These are phyloP conservation scores for Suricata suricatta DNA, from an alignment of 2,113 vertebrate species.

Conservation along the genomic window DNA sequence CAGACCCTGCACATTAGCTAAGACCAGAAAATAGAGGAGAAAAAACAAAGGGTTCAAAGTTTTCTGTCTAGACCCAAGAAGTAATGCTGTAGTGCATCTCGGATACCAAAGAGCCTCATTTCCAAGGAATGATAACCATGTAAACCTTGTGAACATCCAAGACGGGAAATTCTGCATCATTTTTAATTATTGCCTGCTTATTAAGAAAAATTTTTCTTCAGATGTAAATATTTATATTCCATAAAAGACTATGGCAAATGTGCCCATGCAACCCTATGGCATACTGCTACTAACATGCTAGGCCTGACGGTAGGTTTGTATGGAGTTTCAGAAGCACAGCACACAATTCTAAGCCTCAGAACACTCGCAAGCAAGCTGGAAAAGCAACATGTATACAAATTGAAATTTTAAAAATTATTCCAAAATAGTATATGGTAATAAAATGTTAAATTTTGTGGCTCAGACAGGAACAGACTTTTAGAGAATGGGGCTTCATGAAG, in stretches of 20 bases:
- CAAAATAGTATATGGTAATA: background rate
- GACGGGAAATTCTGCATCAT: background rate
- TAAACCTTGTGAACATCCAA: background rate
- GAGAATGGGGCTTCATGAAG: background rate
- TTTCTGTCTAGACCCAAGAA: background rate
- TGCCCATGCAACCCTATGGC: background rate
- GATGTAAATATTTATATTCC: background rate
- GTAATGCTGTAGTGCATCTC: background rate
- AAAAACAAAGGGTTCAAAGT: background rate
- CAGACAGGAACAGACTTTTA: background rate
- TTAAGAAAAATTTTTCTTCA: background rate
- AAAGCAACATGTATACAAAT: background rate
- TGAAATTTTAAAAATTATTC: background rate
- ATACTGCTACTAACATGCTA: background rate
- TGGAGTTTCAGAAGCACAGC: background rate
- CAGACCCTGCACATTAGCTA: background rate
- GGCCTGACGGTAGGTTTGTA: background rate
- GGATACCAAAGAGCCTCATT: background rate
- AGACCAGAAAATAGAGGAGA: background rate
- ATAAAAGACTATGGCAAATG: background rate
- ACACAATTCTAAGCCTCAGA: background rate
- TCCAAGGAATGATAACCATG: background rate
- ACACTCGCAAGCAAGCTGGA: background rate
- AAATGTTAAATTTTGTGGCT: background rate
- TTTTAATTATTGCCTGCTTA: background rate